These are phyloP conservation scores for Coracopsis vasa DNA, from an alignment of 2,113 vertebrate genomes.

Conservation along the genomic window DNA sequence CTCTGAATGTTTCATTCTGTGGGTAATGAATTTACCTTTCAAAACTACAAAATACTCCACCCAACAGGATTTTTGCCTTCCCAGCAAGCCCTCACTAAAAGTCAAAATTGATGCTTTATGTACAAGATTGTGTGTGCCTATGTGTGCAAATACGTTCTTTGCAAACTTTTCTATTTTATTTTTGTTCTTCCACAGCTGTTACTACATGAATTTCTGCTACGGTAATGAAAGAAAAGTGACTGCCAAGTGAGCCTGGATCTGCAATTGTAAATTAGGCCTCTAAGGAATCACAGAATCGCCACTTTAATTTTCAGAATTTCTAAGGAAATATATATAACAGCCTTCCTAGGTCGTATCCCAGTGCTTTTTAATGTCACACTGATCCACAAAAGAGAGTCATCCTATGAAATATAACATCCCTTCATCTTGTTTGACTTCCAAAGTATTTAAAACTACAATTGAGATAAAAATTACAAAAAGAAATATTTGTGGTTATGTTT, in stretches of 20 bases:
- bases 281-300: conserved; percentile 25
- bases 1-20: not conserved
- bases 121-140: not conserved
- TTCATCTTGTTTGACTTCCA: conserved; percentile 11
- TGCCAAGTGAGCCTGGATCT: conserved; percentile 9
- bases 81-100: not conserved
- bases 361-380: not conserved
- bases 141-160: not conserved
- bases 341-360: not conserved
- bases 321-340: not conserved
- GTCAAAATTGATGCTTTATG: not conserved
- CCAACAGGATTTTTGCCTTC: not conserved
- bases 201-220: not conserved
- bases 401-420: not conserved
- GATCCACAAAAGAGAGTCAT: not conserved
- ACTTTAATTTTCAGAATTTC: conserved; percentile 26
- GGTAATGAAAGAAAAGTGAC: not conserved
- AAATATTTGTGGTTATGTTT: conserved; percentile 6
- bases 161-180: not conserved
- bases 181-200: conserved; percentile 26
- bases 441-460: conserved; percentile 34
- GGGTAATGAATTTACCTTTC: not conserved
- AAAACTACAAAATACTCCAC: not conserved
- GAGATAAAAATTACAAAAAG: conserved; percentile 8
- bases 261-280: conserved; percentile 28